These are phyloP conservation scores for Nomada ferruginata DNA, from an alignment of 2,888 invertebrate genomes.

Conservation along the genomic window DNA sequence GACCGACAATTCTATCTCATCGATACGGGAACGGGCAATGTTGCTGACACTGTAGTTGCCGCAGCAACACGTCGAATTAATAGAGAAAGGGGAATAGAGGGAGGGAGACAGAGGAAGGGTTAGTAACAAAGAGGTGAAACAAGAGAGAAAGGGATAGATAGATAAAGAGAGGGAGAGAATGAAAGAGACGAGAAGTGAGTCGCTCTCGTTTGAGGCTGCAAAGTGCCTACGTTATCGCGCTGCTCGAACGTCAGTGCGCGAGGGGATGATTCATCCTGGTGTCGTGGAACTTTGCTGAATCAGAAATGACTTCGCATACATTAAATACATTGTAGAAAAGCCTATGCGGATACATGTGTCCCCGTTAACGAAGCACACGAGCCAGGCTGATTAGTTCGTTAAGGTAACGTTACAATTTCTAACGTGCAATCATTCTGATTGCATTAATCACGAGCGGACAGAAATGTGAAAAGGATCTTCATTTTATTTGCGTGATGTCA, in stretches of 20 bases:
- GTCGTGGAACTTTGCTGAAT: conserved; percentile 51
- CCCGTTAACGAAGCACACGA: conserved; percentile 13
- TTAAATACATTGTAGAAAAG: conserved; percentile 52
- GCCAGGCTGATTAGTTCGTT: conserved; percentile 33
- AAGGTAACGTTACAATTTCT: background rate
- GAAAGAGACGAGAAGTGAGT: background rate
- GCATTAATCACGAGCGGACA: background rate
- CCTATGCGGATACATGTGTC: conserved; percentile 28
- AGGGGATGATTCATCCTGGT: conserved; percentile 60
- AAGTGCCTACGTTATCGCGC: conserved; percentile 59
- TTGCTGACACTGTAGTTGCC: conserved; percentile 66
- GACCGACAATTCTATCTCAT: conserved; percentile 54
- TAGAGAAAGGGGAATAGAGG: conserved; percentile 23
- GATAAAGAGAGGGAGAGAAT: conserved; percentile 4
- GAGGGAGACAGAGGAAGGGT: background rate
- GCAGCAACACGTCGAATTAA: conserved; percentile 61
- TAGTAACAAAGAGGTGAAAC: background rate
- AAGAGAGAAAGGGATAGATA: conserved; percentile 14
- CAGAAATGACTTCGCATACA: conserved; percentile 54
- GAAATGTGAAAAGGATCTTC: too few relatives aligned
- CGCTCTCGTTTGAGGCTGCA: conserved; percentile 62
- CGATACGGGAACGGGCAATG: conserved; percentile 48
- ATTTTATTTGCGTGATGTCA: too few relatives aligned
- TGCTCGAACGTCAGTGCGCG: conserved; percentile 53
- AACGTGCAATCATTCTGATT: background rate